phyloP scores from a whole-genome alignment of 2,797 vertebrate species.

The Cyclura pinguis region DNA sequence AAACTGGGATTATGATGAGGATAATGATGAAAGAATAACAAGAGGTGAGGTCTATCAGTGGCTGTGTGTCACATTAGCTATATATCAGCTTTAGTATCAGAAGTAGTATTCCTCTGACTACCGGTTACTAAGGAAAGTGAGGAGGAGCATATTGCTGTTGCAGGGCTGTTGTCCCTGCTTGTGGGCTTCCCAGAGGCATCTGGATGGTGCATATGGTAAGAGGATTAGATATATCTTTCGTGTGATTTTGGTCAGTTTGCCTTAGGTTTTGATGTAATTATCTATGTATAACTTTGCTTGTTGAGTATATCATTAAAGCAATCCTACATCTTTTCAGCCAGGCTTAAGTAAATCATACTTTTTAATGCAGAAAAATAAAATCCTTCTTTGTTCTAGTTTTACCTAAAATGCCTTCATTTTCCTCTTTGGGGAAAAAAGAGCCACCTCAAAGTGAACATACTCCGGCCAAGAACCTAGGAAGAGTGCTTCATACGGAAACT shows the following conservation, averaged over 20 bases:
- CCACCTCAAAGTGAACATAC: neutral
- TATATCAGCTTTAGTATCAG: neutral
- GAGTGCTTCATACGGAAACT: neutral
- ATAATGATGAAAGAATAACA: constrained; percentile 4
- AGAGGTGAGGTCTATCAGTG: neutral
- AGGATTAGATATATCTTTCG: neutral
- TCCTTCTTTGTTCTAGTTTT: neutral
- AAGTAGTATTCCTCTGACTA: neutral
- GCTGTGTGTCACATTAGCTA: neutral
- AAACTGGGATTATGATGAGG: constrained; percentile 46
- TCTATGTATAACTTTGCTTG: constrained; percentile 29
- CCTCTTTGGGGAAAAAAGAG: neutral
- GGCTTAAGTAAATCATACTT: constrained; percentile 55
- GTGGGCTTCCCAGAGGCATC: neutral
- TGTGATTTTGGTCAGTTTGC: neutral
- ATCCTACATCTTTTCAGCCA: constrained; percentile 64
- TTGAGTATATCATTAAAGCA: constrained; percentile 62
- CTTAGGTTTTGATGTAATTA: constrained; percentile 32
- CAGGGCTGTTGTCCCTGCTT: neutral
- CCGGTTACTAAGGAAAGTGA: neutral
- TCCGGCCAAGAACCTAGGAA: neutral
- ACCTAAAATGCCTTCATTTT: neutral
- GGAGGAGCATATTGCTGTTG: neutral
- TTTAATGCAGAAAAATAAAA: neutral
- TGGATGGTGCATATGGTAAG: neutral